Base-by-base conservation (phyloP, 2,113 vertebrate genomes). In the Alces alces region DNA sequence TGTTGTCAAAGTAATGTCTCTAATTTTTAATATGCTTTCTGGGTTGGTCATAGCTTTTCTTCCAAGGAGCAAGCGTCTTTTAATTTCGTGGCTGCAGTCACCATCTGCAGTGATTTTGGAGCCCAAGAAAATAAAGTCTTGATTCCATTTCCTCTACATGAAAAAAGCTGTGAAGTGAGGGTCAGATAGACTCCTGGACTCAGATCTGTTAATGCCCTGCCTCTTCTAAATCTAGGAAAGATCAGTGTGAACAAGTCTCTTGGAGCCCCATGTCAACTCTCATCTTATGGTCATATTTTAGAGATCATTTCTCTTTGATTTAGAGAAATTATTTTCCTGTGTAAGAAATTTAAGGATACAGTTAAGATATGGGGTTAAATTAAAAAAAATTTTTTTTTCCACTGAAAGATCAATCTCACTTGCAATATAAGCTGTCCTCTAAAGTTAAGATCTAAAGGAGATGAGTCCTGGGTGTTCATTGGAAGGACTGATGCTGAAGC, bases 371-470 rank as follows among this genome's bases (percentile, higher is more conserved):
- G 54, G 19, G 28, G 36, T 95, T 95, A 54, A 95, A 70, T 1
- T 58, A 27, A 58, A 58, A 85, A 30, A 23, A 83, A 50, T n/a
- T 58, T 87, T 91, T 88, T 97, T 58, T 95, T 5, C 87, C 83
- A 19, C 47, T 93, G 84, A 86, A 95, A 80, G 93, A 64, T 89
- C 73, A 96, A 11, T 50, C 82, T 89, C 82, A 94, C 87, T 93
- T 86, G 39, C 54, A 88, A 52, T 92, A 54, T 87, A 82, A 50
- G 13, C 66, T 93, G n/a, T 64, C 93, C 39, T 33, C 76, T 90
- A 84, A 95, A 94, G 33, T 21, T 97, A 50, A 96, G 50, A 93
- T 50, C 47, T 50, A 50, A 50, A 50, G 47, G 47, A 50, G 47
- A 50, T 50, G 3, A 50, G 47, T 50, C 47, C 47, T 50, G 14